Percentiles rank a stretch among this genome's conserved stretches.
These are phyloP conservation scores for Marcusenius ussheri DNA, from an alignment of 2,113 vertebrate genomes.

Conservation along the genomic window DNA sequence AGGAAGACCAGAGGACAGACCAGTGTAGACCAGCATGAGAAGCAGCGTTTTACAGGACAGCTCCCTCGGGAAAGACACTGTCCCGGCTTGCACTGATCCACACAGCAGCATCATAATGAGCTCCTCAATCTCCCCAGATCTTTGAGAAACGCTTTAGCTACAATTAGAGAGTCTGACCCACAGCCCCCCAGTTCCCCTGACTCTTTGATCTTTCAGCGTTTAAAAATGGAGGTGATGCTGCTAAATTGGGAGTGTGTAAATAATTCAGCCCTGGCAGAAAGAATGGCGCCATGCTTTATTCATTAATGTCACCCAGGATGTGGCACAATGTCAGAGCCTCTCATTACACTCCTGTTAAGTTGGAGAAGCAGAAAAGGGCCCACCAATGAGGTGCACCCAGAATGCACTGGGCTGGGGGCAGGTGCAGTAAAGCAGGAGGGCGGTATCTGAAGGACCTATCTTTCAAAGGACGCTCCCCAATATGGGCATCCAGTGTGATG, in stretches of 20 bases:
- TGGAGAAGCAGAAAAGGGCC: neutral
- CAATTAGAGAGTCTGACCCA: neutral
- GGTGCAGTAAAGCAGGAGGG: neutral
- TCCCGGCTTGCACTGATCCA: neutral
- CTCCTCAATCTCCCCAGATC: neutral
- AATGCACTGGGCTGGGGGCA: neutral
- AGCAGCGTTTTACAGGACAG: neutral
- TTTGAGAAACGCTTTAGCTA: neutral
- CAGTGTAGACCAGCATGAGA: neutral
- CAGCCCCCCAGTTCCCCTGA: neutral
- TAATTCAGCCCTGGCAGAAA: slow-evolving; percentile 19
- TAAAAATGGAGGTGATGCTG: neutral
- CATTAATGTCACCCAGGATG: slow-evolving; percentile 21
- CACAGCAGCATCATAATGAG: neutral
- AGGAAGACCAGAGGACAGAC: neutral
- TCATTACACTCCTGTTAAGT: neutral
- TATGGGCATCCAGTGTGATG: too few species aligned
- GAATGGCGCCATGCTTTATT: slow-evolving; percentile 20
- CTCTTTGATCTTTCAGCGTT: neutral
- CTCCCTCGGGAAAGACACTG: neutral
- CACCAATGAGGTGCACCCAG: neutral
- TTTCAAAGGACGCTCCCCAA: neutral
- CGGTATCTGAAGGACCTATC: neutral
- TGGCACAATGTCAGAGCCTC: slow-evolving; percentile 1
- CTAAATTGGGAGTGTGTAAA: slow-evolving; percentile 15